phyloP scores from a whole-genome alignment of 2,888 invertebrate species.

The Sisyra nigra region DNA sequence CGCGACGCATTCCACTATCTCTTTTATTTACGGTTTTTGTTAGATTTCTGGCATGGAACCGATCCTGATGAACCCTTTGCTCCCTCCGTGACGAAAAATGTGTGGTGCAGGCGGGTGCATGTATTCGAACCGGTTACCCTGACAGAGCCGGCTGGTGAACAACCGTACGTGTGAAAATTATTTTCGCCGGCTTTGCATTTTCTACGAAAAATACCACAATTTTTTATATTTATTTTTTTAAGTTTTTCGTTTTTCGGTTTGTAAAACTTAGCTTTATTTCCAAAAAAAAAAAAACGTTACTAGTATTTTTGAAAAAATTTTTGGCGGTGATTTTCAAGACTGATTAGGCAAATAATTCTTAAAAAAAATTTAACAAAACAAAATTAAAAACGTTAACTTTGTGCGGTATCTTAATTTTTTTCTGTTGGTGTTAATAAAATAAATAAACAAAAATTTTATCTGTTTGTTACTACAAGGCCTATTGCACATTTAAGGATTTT shows the following conservation, averaged over 20 bases:
- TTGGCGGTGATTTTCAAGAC: slow-evolving; percentile 6
- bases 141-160: slow-evolving; percentile 5
- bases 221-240: slow-evolving; percentile 1
- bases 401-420: no score
- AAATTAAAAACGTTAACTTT: not conserved
- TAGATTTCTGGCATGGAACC: not conserved
- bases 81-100: slow-evolving; percentile 5
- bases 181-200: slow-evolving; percentile 6
- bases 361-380: not conserved
- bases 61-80: not conserved
- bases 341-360: slow-evolving; percentile 6
- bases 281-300: not conserved
- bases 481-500: no score
- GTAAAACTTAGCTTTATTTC: not conserved
- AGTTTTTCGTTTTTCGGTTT: slow-evolving; percentile 1
- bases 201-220: not conserved
- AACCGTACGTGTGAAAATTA: slow-evolving; percentile 4
- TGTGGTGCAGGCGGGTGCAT: not conserved
- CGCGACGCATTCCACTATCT: slow-evolving; percentile 7
- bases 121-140: slow-evolving; percentile 6
- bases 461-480: no score
- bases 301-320: slow-evolving; percentile 1
- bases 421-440: no score
- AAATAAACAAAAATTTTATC: no score
- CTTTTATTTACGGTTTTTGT: slow-evolving; percentile 5